A percentile compares a stretch with the other conserved stretches of the same genome.
Evolutionary conservation across 2,797 vertebrate genomes (phyloP).

Genomic region (Aphelocoma californica): DNA sequence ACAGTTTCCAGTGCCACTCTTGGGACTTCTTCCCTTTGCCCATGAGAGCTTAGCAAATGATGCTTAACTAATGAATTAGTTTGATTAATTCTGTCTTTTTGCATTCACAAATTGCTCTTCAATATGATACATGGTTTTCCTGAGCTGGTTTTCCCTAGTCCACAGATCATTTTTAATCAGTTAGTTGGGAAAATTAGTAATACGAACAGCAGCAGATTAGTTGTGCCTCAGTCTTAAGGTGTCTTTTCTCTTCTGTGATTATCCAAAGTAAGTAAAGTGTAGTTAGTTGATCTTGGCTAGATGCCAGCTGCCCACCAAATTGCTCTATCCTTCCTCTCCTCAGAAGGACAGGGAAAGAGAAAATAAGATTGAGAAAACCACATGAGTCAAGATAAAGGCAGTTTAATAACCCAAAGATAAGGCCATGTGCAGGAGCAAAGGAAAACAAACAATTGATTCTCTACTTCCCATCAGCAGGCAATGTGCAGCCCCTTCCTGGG

Average conservation of each 20-base stretch:
- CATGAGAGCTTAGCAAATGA: neutral
- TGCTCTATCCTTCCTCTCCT: neutral
- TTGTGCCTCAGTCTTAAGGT: neutral
- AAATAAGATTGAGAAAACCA: neutral
- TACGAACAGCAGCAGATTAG: neutral
- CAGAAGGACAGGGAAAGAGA: neutral
- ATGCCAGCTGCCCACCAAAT: neutral
- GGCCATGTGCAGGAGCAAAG: neutral
- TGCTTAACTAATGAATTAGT: neutral
- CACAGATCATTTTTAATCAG: neutral
- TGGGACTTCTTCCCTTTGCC: neutral
- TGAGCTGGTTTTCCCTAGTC: neutral
- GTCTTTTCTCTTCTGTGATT: neutral
- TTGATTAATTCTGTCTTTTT: constrained; percentile 1
- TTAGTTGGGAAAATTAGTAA: neutral
- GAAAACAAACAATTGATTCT: neutral
- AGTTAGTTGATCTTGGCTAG: neutral
- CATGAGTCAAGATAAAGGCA: neutral
- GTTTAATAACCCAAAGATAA: neutral
- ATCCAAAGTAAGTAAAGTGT: neutral
- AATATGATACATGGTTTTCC: neutral
- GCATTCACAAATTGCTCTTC: neutral
- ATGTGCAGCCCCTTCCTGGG: neutral
- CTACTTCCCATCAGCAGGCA: neutral
- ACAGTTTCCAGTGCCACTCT: neutral